phyloP scores from a whole-genome alignment of 2,797 vertebrate species.

The Stomatorhinus walkeri region DNA sequence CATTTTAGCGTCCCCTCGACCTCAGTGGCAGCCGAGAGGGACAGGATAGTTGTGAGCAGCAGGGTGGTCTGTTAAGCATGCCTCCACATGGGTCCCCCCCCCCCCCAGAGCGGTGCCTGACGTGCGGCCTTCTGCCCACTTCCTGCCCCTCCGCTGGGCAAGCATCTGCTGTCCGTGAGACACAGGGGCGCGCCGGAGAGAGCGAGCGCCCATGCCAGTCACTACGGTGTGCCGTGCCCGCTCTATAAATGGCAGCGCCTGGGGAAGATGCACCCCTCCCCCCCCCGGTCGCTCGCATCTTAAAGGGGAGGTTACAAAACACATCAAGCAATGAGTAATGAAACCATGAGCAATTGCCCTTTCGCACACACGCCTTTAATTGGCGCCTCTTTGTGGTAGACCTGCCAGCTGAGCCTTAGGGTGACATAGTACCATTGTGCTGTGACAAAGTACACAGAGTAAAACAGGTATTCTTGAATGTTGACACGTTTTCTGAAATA shows the following conservation, averaged over 20 bases:
- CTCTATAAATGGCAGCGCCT: constrained; percentile 8
- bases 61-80: background rate
- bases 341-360: background rate
- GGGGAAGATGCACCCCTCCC: background rate
- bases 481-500: background rate
- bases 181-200: background rate
- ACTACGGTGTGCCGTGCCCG: background rate
- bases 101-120: background rate
- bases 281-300: background rate
- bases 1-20: background rate
- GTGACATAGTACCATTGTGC: background rate
- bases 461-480: background rate
- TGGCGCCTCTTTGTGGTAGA: background rate
- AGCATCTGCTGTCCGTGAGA: constrained; percentile 17
- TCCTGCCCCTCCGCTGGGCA: constrained; percentile 3
- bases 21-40: background rate
- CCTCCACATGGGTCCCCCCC: background rate
- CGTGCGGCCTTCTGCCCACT: background rate
- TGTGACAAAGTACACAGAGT: background rate
- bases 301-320: background rate
- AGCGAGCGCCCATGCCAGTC: background rate
- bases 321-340: background rate
- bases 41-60: background rate
- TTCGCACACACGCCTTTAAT: background rate
- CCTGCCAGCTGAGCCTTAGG: background rate